Evolutionary conservation across 2,797 vertebrate species (phyloP).

Genomic region (Syndactyla subalaris): DNA sequence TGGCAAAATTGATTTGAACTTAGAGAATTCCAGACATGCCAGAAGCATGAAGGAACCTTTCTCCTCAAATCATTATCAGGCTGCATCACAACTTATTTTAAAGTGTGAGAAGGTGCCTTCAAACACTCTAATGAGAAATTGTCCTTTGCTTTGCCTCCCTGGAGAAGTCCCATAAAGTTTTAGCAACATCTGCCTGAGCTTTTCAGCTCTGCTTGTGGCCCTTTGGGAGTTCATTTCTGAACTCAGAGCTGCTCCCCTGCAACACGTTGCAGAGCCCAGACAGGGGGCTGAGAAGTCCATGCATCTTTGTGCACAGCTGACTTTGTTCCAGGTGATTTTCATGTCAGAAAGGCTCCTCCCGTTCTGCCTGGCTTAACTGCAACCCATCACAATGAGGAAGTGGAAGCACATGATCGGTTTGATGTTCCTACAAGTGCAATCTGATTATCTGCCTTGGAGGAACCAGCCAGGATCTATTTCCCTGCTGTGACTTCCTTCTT

Average conservation of each 20-base stretch:
- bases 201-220: background rate
- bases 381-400: background rate
- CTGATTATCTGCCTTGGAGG: background rate
- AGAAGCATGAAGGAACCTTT: background rate
- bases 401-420: background rate
- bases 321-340: constrained; percentile 28
- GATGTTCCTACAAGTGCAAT: background rate
- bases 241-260: background rate
- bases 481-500: constrained; percentile 2
- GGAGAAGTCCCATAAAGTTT: background rate
- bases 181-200: background rate
- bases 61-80: background rate
- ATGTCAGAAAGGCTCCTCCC: constrained; percentile 4
- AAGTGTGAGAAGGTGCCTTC: background rate
- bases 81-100: background rate
- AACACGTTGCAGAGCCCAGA: background rate
- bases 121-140: background rate
- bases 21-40: background rate
- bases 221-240: background rate
- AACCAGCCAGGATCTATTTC: background rate
- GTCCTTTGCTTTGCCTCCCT: background rate
- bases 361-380: background rate
- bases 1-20: background rate
- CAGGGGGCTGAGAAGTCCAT: background rate
- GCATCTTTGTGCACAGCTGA: background rate